Evolutionary conservation across 2,888 invertebrate species (phyloP).

Genomic region (Campoplex nolae): DNA sequence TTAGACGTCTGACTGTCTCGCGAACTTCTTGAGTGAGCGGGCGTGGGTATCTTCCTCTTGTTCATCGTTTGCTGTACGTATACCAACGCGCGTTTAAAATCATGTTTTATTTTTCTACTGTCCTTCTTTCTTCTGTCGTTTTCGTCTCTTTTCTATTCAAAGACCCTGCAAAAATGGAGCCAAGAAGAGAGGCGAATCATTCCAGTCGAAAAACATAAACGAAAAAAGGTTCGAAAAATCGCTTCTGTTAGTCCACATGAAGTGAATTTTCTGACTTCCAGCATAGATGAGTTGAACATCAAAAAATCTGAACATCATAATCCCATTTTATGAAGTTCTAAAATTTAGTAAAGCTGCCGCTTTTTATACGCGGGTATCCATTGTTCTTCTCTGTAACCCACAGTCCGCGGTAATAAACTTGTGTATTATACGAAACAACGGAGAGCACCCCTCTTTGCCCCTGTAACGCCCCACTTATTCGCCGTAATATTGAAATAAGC

Average conservation of each 20-base stretch:
- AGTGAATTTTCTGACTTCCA: not conserved
- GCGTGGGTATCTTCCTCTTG: constrained; percentile 65
- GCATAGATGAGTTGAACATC: not conserved
- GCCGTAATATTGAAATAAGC: constrained; percentile 79
- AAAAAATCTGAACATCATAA: not conserved
- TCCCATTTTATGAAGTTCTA: not conserved
- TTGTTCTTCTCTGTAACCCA: constrained; percentile 24
- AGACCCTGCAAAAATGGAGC: not conserved
- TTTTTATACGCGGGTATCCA: constrained; percentile 23
- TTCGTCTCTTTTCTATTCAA: not conserved
- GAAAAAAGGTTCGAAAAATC: not conserved
- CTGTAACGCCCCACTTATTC: constrained; percentile 72
- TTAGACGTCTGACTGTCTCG: constrained; percentile 69
- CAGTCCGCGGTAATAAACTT: constrained; percentile 66
- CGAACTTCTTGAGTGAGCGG: constrained; percentile 65
- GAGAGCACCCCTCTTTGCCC: constrained; percentile 41
- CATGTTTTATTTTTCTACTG: constrained; percentile 30
- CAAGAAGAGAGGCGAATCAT: not conserved
- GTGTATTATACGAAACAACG: constrained; percentile 67
- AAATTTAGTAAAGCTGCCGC: constrained; percentile 4
- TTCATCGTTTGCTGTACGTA: constrained; percentile 32
- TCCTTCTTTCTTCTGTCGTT: not conserved
- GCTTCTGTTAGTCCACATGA: not conserved
- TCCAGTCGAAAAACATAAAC: not conserved
- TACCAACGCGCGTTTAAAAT: constrained; percentile 44